Percentiles rank a stretch among this genome's conserved stretches.
These are phyloP conservation scores for Anas georgica DNA, from an alignment of 2,797 vertebrate genomes.

Conservation along the genomic window DNA sequence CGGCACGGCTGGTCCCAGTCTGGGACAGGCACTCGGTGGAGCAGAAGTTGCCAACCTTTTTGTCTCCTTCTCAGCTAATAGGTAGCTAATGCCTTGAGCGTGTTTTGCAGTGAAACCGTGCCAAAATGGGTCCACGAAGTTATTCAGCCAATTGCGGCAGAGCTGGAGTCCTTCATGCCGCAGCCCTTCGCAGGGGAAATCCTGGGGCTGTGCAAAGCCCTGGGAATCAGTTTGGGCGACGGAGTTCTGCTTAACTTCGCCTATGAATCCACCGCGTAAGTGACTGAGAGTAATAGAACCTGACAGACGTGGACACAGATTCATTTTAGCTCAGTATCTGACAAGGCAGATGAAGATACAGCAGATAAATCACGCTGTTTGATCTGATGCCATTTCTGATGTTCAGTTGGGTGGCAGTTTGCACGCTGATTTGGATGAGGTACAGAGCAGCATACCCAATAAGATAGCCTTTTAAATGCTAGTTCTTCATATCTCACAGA, in stretches of 20 bases:
- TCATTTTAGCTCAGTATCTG: accelerated
- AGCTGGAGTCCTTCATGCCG: conserved; percentile 80
- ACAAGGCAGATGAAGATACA: background rate
- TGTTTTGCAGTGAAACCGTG: conserved; percentile 76
- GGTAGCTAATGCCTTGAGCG: background rate
- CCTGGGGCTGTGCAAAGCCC: conserved; percentile 77
- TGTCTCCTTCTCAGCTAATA: too few species aligned
- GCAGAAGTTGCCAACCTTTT: too few species aligned
- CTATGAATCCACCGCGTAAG: conserved; percentile 91
- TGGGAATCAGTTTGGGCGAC: conserved; percentile 80
- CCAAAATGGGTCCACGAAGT: conserved; percentile 88
- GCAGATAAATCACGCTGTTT: accelerated
- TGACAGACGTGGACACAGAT: accelerated
- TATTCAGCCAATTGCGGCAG: conserved; percentile 67
- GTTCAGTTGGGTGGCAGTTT: accelerated
- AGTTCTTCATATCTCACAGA: background rate
- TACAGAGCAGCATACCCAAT: background rate
- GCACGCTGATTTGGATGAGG: background rate
- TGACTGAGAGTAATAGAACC: background rate
- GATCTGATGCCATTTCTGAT: accelerated
- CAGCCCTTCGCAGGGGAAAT: conserved; percentile 87
- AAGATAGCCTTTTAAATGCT: background rate
- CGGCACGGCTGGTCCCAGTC: accelerated
- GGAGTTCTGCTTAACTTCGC: conserved; percentile 89
- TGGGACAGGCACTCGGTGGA: too few species aligned